Evolutionary conservation across 2,113 vertebrate species (phyloP).

Genomic region (Tetraodon nigroviridis): DNA sequence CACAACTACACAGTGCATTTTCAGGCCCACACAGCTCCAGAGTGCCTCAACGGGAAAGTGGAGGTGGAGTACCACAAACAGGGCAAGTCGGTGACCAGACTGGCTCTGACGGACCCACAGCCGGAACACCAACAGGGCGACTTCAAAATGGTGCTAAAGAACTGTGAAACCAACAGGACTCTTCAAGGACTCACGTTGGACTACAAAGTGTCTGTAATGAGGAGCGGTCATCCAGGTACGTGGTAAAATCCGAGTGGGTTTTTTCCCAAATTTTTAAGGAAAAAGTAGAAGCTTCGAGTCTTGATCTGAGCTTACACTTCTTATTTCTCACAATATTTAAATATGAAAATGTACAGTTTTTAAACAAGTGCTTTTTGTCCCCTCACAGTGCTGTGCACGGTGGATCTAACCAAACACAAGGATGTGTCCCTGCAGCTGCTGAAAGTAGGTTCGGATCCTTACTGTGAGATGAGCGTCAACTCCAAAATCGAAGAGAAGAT

Average conservation of each 20-base stretch:
- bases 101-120: conserved; percentile 70
- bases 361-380: neutral
- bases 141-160: conserved; percentile 83
- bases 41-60: conserved; percentile 76
- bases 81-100: conserved; percentile 44
- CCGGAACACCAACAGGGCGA: conserved; percentile 78
- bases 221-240: conserved; percentile 69
- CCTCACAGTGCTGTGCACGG: conserved; percentile 63
- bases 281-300: neutral
- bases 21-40: conserved; percentile 70
- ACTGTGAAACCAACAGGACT: conserved; percentile 77
- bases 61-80: conserved; percentile 75
- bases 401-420: conserved; percentile 76
- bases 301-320: neutral
- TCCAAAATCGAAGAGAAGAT: conserved; percentile 68
- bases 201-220: conserved; percentile 76
- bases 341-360: neutral
- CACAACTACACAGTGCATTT: conserved; percentile 82
- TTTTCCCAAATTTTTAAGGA: neutral
- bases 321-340: neutral
- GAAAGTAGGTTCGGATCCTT: conserved; percentile 44
- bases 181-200: conserved; percentile 68
- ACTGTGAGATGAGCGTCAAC: conserved; percentile 81
- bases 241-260: neutral
- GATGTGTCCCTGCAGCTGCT: conserved; percentile 75